Conservation (phyloP, 2,797 vertebrate species). For the Melanotaenia pygmaea region DNA sequence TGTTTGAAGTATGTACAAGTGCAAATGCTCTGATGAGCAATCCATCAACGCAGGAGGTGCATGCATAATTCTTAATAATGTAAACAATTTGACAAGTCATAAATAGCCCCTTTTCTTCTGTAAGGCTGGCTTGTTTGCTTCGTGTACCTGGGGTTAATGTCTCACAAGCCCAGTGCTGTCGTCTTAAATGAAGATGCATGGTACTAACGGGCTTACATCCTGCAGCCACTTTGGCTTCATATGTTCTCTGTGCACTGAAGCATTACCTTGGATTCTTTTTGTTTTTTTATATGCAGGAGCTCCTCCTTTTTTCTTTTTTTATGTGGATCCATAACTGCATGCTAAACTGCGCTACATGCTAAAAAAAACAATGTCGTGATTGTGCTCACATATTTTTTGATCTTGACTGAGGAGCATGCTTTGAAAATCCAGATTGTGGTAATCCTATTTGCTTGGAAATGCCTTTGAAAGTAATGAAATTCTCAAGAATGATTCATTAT, state of each 20-base stretch:
- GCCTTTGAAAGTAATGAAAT: slow-evolving; percentile 37
- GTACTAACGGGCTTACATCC: slow-evolving; percentile 65
- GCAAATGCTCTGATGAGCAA: slow-evolving; percentile 3
- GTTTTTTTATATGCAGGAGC: slow-evolving; percentile 17
- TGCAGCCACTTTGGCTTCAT: slow-evolving; percentile 41
- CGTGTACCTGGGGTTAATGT: slow-evolving; percentile 60
- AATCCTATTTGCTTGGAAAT: slow-evolving; percentile 52
- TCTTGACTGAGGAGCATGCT: slow-evolving; percentile 33
- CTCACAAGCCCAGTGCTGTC: slow-evolving; percentile 46
- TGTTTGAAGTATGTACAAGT: slow-evolving; percentile 1
- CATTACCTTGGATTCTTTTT: slow-evolving; percentile 31
- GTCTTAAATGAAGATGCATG: slow-evolving; percentile 64
- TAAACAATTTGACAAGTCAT: slow-evolving; percentile 10
- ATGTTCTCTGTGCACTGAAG: slow-evolving; percentile 30
- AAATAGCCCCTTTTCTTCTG: slow-evolving; percentile 18
- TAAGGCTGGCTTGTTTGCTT: slow-evolving; percentile 29
- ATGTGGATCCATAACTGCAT: slow-evolving; percentile 6
- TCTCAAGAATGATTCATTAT: slow-evolving; percentile 28
- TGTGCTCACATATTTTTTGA: slow-evolving; percentile 41
- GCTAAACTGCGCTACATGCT: slow-evolving; percentile 13
- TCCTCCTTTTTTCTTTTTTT: not conserved
- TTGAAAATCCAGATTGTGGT: slow-evolving; percentile 37
- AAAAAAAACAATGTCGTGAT: slow-evolving; percentile 12
- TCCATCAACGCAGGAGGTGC: slow-evolving; percentile 1
- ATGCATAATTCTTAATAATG: slow-evolving; percentile 21